Percentiles rank a stretch among this genome's conserved stretches.
phyloP scores from a whole-genome alignment of 2,797 vertebrate species.

The Bufotes viridis region DNA sequence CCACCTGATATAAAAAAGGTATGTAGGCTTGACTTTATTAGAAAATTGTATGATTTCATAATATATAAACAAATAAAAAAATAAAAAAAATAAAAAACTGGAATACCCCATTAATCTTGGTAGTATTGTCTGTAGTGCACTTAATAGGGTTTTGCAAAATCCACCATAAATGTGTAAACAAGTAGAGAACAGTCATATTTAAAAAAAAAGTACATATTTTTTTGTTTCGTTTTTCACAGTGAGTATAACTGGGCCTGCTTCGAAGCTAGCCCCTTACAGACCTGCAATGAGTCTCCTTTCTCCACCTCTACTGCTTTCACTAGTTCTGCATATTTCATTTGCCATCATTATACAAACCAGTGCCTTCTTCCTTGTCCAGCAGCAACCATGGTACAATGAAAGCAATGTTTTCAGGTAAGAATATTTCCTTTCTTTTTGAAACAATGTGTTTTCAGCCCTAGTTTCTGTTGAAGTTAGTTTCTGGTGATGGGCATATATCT shows the following conservation, averaged over 20 bases:
- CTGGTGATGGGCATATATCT: too few species aligned
- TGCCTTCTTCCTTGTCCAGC: constrained; percentile 72
- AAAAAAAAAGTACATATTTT: background rate
- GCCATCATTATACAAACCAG: constrained; percentile 64
- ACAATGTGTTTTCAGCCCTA: background rate
- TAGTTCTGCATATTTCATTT: constrained; percentile 68
- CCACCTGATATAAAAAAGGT: too few species aligned
- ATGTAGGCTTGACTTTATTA: too few species aligned
- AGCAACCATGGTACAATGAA: constrained; percentile 75
- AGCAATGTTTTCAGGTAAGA: constrained; percentile 69
- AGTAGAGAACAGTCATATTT: background rate
- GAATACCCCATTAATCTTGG: background rate
- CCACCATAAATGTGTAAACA: background rate
- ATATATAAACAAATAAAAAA: too few species aligned
- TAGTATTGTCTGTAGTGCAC: background rate
- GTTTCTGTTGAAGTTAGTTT: too few species aligned
- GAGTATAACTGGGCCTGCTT: constrained; percentile 72
- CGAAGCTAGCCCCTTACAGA: constrained; percentile 72
- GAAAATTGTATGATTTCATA: too few species aligned
- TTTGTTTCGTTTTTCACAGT: constrained; percentile 64
- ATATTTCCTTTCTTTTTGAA: background rate
- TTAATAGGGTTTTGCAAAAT: background rate
- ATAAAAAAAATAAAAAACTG: too few species aligned
- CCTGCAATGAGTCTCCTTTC: constrained; percentile 72
- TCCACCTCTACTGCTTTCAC: constrained; percentile 71